Base-by-base conservation (phyloP, 1,140 invertebrate species). In the Ceratosolen fusciceps region DNA sequence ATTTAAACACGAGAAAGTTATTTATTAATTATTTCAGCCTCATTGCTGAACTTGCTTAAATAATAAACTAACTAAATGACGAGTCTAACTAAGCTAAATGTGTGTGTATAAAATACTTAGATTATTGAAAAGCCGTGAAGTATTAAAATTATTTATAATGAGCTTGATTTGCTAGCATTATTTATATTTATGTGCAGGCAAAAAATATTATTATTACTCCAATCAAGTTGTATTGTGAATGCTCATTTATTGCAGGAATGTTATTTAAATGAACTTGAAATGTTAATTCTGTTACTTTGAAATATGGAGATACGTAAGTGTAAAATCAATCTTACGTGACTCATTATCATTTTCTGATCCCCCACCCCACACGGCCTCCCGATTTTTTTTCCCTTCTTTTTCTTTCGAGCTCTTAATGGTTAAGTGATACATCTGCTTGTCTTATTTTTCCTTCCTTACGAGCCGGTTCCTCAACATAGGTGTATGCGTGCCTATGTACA, bases 221-320 rank as follows among this genome's bases (percentile, higher is more conserved):
- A 47, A 52, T 49, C 37, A 21, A 75, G 31, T 74, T 74, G 19
- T n/a, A 39, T 19, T 24, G 39, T 58, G 31, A n/a, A 56, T 73
- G 58, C 49, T 58, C 52, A 58, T 74, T 43, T 60, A 39, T 34
- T 12, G 10, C 0, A 26, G 16, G 19, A 5, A 47, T 21, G 9
- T 19, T n/a, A 34, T 54, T n/a, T 21, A 39, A 29, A 74, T 31
- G 24, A 62, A 21, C 10, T 0, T 39, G 5, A 26, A 29, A 58
- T 73, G 49, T 73, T 73, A 73, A 73, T 73, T 73, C n/a, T 16
- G 31, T 43, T 31, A n/a, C 9, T n/a, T 47, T 43, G 12, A 74
- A 74, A 29, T 62, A 47, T 43, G 56, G 56, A 74, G 24, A 2
- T 29, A 43, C n/a, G n/a, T 14, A 56, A 56, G 37, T 43, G 24